A percentile compares a stretch with the other conserved stretches of the same genome.
Evolutionary conservation across 2,113 vertebrate genomes (phyloP).

Genomic region (Silurus meridionalis): DNA sequence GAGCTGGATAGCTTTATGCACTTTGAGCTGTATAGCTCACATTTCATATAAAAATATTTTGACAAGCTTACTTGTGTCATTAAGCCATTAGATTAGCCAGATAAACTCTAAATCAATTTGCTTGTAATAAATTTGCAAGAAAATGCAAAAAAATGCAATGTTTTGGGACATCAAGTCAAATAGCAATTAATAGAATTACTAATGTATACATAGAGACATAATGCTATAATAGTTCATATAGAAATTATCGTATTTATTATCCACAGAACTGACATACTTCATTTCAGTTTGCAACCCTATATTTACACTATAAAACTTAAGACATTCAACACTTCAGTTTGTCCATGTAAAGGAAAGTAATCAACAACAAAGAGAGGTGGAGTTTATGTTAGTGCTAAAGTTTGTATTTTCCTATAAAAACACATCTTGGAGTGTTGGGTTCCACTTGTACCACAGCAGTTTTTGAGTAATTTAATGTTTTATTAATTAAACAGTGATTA

Average conservation of each 20-base stretch:
- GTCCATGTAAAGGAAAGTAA: background rate
- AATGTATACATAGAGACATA: background rate
- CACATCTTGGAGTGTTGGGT: background rate
- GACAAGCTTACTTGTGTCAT: background rate
- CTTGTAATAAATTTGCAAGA: background rate
- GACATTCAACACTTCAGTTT: background rate
- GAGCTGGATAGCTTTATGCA: slow-evolving; percentile 56
- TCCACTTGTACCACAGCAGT: background rate
- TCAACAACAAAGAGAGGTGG: background rate
- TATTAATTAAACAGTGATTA: background rate
- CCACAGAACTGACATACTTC: background rate
- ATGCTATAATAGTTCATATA: background rate
- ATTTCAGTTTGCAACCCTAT: background rate
- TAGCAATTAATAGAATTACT: background rate
- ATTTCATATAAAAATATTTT: too few relatives aligned
- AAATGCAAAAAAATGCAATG: too few relatives aligned
- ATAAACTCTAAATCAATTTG: background rate
- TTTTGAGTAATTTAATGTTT: background rate
- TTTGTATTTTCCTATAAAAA: background rate
- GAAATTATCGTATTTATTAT: background rate
- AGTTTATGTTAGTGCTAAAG: background rate
- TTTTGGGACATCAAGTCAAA: background rate
- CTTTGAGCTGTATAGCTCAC: slow-evolving; percentile 51
- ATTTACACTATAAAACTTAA: background rate
- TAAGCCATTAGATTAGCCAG: background rate